Percentiles rank a stretch among this genome's conserved stretches.
Evolutionary conservation across 2,113 vertebrate genomes (phyloP).

Genomic region (Anolis carolinensis): DNA sequence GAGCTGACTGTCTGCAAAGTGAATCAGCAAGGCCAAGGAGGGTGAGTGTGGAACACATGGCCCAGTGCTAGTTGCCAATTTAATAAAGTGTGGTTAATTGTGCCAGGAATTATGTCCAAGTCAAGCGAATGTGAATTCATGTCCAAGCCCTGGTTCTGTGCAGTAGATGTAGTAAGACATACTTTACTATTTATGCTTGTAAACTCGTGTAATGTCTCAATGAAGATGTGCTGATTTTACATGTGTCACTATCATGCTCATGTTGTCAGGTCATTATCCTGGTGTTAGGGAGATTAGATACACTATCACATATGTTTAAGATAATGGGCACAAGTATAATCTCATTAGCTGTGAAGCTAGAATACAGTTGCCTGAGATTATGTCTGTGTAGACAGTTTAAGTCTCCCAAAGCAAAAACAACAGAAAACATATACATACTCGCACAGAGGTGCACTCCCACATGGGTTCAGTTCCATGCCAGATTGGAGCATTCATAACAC

Average conservation of each 20-base stretch:
- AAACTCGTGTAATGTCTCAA: neutral
- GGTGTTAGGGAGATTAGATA: neutral
- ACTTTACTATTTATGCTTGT: neutral
- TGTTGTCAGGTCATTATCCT: neutral
- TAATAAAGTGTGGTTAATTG: neutral
- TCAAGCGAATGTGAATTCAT: neutral
- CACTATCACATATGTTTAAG: slow-evolving; percentile 1
- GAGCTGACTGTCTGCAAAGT: too few relatives aligned
- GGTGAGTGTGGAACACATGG: neutral
- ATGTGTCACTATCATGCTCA: neutral
- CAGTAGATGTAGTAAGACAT: neutral
- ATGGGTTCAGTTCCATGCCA: neutral
- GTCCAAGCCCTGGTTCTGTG: neutral
- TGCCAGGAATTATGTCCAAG: neutral
- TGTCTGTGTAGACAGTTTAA: neutral
- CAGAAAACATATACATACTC: neutral
- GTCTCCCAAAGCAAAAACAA: accelerated
- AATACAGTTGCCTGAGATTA: neutral
- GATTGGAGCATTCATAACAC: neutral
- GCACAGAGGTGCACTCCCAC: neutral
- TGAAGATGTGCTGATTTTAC: neutral
- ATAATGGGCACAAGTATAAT: neutral
- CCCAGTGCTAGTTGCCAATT: neutral
- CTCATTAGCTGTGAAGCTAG: neutral
- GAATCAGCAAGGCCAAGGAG: neutral